Percentiles rank a stretch among this genome's conserved stretches.
Conservation (phyloP, 2,113 vertebrate genomes). For the Aldabrachelys gigantea region DNA sequence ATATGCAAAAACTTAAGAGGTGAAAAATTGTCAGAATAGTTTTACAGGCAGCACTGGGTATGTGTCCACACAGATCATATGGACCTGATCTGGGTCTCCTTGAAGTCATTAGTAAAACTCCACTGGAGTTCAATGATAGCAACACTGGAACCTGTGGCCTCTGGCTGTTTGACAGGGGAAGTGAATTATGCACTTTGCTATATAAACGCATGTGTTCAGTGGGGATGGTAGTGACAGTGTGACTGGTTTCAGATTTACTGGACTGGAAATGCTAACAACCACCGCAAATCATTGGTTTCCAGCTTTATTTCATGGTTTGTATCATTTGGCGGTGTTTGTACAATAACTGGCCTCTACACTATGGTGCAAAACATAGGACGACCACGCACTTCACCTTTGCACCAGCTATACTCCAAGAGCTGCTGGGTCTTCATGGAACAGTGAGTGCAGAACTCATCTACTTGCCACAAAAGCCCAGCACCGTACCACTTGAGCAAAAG, state of each 20-base stretch:
- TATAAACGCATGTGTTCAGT: neutral
- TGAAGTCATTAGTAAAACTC: neutral
- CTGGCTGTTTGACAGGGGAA: neutral
- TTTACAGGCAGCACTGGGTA: neutral
- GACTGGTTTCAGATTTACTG: neutral
- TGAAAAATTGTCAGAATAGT: neutral
- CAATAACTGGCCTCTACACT: neutral
- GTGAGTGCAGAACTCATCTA: conserved; percentile 37
- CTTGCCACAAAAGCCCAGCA: neutral
- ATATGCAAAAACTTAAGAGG: neutral
- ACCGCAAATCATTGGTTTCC: neutral
- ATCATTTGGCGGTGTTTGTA: neutral
- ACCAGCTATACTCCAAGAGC: neutral
- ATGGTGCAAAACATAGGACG: neutral
- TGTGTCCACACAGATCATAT: neutral
- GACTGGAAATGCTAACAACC: neutral
- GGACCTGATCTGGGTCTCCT: neutral
- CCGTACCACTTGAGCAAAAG: neutral
- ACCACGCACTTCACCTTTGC: conserved; percentile 4
- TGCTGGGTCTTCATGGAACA: neutral
- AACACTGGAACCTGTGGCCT: neutral
- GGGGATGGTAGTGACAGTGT: conserved; percentile 3
- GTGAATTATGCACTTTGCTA: neutral
- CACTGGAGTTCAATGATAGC: neutral
- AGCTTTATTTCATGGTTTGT: conserved; percentile 2